These are phyloP conservation scores for Spheniscus mendiculus DNA, from an alignment of 2,113 vertebrate species.

Conservation along the genomic window DNA sequence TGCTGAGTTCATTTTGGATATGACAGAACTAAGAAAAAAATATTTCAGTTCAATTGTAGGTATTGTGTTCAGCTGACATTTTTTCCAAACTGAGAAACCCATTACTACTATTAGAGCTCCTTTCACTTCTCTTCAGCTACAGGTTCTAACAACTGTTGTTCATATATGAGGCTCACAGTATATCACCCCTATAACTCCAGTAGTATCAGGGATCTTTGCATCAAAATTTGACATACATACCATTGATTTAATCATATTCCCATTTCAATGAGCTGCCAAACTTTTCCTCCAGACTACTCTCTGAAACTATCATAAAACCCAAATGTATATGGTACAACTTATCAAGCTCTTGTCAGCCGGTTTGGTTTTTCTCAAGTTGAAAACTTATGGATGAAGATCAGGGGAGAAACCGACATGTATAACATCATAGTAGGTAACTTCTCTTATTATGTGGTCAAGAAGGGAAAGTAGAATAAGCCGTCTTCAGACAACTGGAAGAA, in stretches of 20 bases:
- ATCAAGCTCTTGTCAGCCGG: neutral
- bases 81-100: neutral
- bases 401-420: neutral
- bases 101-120: neutral
- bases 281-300: neutral
- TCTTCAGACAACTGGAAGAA: neutral
- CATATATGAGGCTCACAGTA: neutral
- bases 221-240: neutral
- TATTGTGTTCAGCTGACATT: neutral
- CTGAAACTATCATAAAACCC: neutral
- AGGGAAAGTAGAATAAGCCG: neutral
- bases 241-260: neutral
- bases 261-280: neutral
- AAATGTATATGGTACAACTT: neutral
- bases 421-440: neutral
- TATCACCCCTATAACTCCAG: neutral
- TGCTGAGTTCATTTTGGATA: neutral
- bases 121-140: neutral
- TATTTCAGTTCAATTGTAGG: neutral
- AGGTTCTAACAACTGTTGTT: neutral
- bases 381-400: neutral
- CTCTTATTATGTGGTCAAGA: neutral
- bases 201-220: neutral
- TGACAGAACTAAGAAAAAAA: neutral
- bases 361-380: neutral